Percentiles rank a stretch among this genome's conserved stretches.
Conservation (phyloP, 2,888 invertebrate species). For the Brachypterus glaber region DNA sequence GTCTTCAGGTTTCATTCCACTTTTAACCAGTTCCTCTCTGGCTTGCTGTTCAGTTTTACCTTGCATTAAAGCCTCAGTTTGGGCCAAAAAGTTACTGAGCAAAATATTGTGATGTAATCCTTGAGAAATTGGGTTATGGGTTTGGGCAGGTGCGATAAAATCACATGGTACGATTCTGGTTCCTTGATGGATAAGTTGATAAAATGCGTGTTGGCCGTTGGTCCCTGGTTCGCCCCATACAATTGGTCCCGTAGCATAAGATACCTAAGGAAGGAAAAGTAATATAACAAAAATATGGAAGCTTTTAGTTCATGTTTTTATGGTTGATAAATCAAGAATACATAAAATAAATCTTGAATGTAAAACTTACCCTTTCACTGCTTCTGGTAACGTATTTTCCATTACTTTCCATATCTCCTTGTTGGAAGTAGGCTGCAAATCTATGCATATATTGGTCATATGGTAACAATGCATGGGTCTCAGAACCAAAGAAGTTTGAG, state of each 20-base stretch:
- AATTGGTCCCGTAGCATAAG: constrained; percentile 66
- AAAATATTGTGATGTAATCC: constrained; percentile 90
- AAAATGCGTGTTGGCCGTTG: constrained; percentile 99
- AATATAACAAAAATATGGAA: too few species aligned
- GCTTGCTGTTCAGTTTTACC: constrained; percentile 49
- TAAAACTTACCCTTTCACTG: constrained; percentile 47
- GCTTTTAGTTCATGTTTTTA: too few species aligned
- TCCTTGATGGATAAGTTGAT: constrained; percentile 95
- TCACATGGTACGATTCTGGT: constrained; percentile 86
- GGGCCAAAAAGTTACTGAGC: constrained; percentile 94
- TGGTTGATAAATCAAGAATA: not conserved
- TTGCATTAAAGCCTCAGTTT: constrained; percentile 96
- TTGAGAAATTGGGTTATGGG: constrained; percentile 58
- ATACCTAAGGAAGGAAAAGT: constrained; percentile 29
- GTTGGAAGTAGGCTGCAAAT: constrained; percentile 99
- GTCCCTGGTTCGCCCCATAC: constrained; percentile 99
- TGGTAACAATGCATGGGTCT: constrained; percentile 92
- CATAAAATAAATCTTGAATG: not conserved
- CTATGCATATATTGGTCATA: constrained; percentile 99
- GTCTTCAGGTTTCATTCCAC: constrained; percentile 65
- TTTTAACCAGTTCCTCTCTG: constrained; percentile 66
- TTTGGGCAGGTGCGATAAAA: constrained; percentile 88
- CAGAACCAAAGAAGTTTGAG: constrained; percentile 86
- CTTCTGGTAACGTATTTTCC: constrained; percentile 83
- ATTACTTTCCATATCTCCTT: constrained; percentile 99